Base-by-base conservation (phyloP, 1,140 invertebrate species). In the Drosophila ohnishii region DNA sequence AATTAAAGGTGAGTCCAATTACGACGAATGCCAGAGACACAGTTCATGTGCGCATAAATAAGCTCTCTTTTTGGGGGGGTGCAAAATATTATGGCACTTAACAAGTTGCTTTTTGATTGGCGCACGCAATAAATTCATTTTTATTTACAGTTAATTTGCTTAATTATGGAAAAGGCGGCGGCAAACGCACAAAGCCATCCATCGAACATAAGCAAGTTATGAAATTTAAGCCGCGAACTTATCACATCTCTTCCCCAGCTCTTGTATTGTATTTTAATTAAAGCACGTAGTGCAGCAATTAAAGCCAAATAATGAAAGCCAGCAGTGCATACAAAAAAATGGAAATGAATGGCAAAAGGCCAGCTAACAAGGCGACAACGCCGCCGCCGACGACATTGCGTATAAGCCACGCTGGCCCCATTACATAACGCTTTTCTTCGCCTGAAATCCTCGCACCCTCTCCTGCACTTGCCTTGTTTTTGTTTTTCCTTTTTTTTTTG, bases 241-340 rank as follows among this genome's bases (percentile, higher is more conserved):
- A 87, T 82, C 78, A 87, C 47, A 72, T 82, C 22, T 5, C 25
- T 5, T 2, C n/a, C 32, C 45, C n/a, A 8, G 11, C 30, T 59
- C 30, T 59, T 42, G 19, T 69, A 76, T 77, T 77, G 84, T 88
- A 70, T 88, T 88, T 87, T 87, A 87, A 87, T 87, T 87, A 87
- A 86, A 83, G 78, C 83, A 87, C 84, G 83, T 87, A 63, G 51
- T 62, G 84, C 83, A 83, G 83, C 83, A 87, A 87, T 87, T 88
- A 87, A 87, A 87, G 84, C 72, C 83, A 83, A 87, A 87, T 87
- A 87, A 88, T 87, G 84, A 78, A 65, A 80, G 75, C 76, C 83
- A 79, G 76, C 75, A 77, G 81, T 86, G 83, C 83, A 87, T 88
- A 71, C 76, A 50, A 76, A 87, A 75, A 87, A 87, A 87, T 88